phyloP scores from a whole-genome alignment of 2,888 invertebrate genomes.

The Drosophila nr. medialis region DNA sequence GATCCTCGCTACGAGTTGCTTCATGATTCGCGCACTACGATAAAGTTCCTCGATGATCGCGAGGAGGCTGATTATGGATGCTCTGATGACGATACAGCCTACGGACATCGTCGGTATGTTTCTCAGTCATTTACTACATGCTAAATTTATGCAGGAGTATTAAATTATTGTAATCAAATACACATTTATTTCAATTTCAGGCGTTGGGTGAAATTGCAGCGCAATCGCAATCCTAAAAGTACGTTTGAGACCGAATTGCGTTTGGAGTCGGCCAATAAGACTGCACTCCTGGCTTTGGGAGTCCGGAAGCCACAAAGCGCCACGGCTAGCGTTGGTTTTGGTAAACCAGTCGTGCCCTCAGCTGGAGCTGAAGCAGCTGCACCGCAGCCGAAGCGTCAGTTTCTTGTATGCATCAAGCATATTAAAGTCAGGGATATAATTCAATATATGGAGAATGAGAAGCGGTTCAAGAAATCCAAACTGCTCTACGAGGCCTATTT shows the following conservation, averaged over 20 bases:
- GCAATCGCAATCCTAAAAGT: conserved; percentile 19
- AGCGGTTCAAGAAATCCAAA: conserved; percentile 45
- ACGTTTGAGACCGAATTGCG: conserved; percentile 25
- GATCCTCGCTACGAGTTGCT: conserved; percentile 39
- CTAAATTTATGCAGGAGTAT: neutral
- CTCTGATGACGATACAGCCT: conserved; percentile 53
- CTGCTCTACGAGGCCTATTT: conserved; percentile 57
- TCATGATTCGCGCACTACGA: conserved; percentile 38
- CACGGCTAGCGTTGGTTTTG: too few relatives aligned
- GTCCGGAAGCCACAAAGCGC: conserved; percentile 24
- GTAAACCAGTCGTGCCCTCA: neutral
- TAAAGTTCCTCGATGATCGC: conserved; percentile 58
- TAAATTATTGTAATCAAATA: neutral
- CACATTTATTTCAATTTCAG: conserved; percentile 7
- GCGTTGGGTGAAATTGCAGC: conserved; percentile 48
- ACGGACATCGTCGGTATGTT: conserved; percentile 29
- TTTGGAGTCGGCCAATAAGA: conserved; percentile 46
- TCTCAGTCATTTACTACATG: neutral
- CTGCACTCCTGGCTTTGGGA: conserved; percentile 60
- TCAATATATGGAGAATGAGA: conserved; percentile 50
- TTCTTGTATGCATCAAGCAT: conserved; percentile 43
- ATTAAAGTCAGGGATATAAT: conserved; percentile 57
- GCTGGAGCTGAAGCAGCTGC: neutral
- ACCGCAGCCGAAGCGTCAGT: conserved; percentile 6
- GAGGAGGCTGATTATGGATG: conserved; percentile 40